Evolutionary conservation across 2,113 vertebrate species (phyloP).

Genomic region (Scomber japonicus): DNA sequence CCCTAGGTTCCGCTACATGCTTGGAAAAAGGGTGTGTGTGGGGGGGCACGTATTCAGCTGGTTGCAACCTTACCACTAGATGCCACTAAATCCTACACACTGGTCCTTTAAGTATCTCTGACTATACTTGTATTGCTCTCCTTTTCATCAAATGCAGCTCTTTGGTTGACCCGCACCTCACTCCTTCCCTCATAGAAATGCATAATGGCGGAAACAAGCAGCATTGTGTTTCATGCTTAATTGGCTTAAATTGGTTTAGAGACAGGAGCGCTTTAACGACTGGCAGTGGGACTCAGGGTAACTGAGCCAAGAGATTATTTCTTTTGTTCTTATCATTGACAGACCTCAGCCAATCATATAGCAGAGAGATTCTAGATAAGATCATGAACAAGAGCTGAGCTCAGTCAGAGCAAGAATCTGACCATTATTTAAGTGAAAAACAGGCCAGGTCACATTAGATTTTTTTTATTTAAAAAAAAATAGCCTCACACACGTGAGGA

Average conservation of each 20-base stretch:
- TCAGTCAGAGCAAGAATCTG: conserved; percentile 23
- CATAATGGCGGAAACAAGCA: conserved; percentile 50
- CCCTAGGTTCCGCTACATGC: too few relatives aligned
- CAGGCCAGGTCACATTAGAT: background rate
- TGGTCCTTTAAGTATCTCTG: conserved; percentile 35
- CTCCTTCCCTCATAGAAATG: conserved; percentile 45
- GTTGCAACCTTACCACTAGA: too few relatives aligned
- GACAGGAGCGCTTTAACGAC: conserved; percentile 67
- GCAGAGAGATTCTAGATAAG: conserved; percentile 45
- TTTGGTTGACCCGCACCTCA: conserved; percentile 28
- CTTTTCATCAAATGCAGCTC: conserved; percentile 22
- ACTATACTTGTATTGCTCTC: conserved; percentile 37
- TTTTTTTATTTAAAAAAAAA: too few relatives aligned
- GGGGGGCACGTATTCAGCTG: too few relatives aligned
- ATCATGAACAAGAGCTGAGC: conserved; percentile 34
- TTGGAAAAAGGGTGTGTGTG: too few relatives aligned
- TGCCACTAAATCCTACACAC: too few relatives aligned
- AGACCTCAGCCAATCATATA: conserved; percentile 61
- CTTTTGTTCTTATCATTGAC: conserved; percentile 66
- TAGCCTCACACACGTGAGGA: background rate
- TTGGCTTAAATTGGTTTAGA: conserved; percentile 78
- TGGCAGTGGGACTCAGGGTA: conserved; percentile 52
- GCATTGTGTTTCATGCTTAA: conserved; percentile 74
- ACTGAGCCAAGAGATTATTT: conserved; percentile 68
- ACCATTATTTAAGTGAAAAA: conserved; percentile 26